Conservation (phyloP, 2,888 invertebrate species). For the Cataglyphis altisquamis region DNA sequence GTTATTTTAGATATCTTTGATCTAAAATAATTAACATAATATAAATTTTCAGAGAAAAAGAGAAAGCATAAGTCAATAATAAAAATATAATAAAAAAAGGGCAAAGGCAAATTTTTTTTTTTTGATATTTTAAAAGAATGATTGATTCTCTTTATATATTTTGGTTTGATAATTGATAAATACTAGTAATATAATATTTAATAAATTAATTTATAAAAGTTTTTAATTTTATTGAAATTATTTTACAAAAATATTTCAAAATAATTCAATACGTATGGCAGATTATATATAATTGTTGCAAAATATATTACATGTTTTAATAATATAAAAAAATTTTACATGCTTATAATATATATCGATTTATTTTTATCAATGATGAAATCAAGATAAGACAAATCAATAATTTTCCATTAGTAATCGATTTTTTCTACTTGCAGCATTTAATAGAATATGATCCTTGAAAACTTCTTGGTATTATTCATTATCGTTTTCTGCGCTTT, state of each 20-base stretch:
- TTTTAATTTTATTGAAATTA: not conserved
- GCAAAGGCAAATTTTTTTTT: not conserved
- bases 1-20: not conserved
- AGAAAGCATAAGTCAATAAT: not conserved
- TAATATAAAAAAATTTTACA: not conserved
- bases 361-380: not conserved
- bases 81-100: not conserved
- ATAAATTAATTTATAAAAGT: not conserved
- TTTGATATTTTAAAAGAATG: not conserved
- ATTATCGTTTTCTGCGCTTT: slow-evolving; percentile 13
- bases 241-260: not conserved
- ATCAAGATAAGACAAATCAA: not conserved
- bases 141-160: not conserved
- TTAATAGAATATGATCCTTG: slow-evolving; percentile 39
- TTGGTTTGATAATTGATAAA: not conserved
- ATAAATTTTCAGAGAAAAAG: not conserved
- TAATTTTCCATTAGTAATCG: not conserved
- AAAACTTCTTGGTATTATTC: not conserved
- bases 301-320: not conserved
- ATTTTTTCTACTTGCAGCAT: slow-evolving; percentile 34
- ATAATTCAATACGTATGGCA: not conserved
- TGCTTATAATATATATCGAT: not conserved
- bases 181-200: not conserved
- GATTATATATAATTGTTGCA: not conserved
- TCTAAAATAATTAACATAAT: not conserved